Conservation (phyloP, 2,888 invertebrate genomes). For the Autographa gamma region DNA sequence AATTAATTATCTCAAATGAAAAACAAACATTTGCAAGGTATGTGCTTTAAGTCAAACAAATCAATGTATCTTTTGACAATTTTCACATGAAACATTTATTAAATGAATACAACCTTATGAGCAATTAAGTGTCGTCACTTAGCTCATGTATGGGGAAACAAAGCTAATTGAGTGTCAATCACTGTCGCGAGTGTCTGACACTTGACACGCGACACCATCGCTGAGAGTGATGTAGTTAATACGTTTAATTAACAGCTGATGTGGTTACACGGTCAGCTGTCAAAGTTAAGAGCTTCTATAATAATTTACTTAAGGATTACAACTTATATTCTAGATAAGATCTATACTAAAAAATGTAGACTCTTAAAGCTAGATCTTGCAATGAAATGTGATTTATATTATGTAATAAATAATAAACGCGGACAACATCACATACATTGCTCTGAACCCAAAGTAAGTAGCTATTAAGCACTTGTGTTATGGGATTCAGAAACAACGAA, state of each 20-base stretch:
- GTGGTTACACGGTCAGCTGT: not conserved
- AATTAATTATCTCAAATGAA: too few species aligned
- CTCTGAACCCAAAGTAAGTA: too few species aligned
- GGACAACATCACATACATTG: too few species aligned
- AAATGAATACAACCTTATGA: not conserved
- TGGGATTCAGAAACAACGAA: too few species aligned
- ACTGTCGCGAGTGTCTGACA: not conserved
- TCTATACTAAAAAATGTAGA: too few species aligned
- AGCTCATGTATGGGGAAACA: not conserved
- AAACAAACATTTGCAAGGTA: too few species aligned
- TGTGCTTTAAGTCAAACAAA: not conserved
- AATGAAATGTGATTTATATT: too few species aligned
- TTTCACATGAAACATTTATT: not conserved
- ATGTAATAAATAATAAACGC: too few species aligned
- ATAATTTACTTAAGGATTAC: not conserved
- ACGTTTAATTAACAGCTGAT: not conserved
- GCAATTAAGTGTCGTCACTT: not conserved
- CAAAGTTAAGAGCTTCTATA: not conserved
- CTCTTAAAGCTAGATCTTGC: too few species aligned
- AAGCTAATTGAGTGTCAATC: conserved; percentile 3
- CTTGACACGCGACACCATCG: not conserved
- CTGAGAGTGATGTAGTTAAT: not conserved
- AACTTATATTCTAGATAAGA: not conserved
- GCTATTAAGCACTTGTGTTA: too few species aligned
- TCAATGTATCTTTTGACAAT: not conserved